Evolutionary conservation across 2,797 vertebrate species (phyloP), one percentile per base, ranked within the genome.

Genomic region (Cryptoblepharus egeriae): DNA sequence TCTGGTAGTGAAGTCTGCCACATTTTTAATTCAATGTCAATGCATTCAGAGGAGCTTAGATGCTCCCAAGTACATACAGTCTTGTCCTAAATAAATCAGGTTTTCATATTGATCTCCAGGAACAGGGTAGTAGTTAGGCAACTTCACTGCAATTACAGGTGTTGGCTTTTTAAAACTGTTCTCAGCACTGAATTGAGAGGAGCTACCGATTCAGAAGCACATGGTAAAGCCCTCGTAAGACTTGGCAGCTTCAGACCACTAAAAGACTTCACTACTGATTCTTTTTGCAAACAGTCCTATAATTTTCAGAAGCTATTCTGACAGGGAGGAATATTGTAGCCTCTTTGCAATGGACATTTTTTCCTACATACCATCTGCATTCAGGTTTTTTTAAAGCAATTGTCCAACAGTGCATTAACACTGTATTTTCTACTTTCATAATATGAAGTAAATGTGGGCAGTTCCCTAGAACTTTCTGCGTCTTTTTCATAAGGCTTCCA

Each of bases 401-500:
- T 67, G 52, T 52, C 75, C 75, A 57, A 28, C 18, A 4, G 49
- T 52, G 49, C 60, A 68, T 18, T 13, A 72, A 2, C 72, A 77
- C 0, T 0, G 0, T 10, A 80, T 2, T 5, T 85, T 30, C 6
- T 84, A 28, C 4, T 80, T 85, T 79, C 26, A 85, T 69, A 57
- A 61, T 61, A 11, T 26, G 12, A 45, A 78, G 61, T 32, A 10
- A 68, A 65, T 3, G 20, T 79, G 65, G 75, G 64, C 55, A 74
- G 6, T 20, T 58, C 2, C 37, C 58, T 49, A 63, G 69, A 73
- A 68, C 67, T 26, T 26, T 74, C 67, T 37, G 16, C 32, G 57
- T 84, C 58, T 75, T 85, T 83, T 80, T 71, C 15, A 80, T 49
- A 84, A 82, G 81, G 26, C 26, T 70, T 22, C 1, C 24, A 32